Percentiles rank a stretch among this genome's conserved stretches.
Evolutionary conservation across 2,113 vertebrate genomes (phyloP).

Genomic region (Carassius gibelio): DNA sequence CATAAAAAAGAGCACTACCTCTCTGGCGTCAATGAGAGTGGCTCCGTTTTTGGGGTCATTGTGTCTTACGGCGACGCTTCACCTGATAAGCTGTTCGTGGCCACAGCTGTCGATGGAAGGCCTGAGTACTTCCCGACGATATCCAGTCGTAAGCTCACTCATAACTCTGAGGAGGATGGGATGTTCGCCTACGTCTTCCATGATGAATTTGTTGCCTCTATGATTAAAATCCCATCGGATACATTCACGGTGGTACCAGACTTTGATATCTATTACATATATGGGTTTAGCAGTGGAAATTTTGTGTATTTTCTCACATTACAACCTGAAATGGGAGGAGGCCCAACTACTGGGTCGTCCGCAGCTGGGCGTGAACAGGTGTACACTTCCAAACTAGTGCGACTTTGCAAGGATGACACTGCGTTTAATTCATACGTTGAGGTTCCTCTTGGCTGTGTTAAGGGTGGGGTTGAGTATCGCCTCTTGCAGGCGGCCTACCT

Average conservation of each 20-base stretch:
- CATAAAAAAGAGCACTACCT: conserved; percentile 99
- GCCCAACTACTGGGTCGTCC: conserved; percentile 87
- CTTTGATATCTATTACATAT: conserved; percentile 98
- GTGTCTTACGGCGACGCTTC: conserved; percentile 91
- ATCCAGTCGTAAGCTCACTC: conserved; percentile 92
- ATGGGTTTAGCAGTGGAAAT: conserved; percentile 95
- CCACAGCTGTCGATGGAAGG: conserved; percentile 95
- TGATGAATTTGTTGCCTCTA: conserved; percentile 96
- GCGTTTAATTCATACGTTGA: conserved; percentile 98
- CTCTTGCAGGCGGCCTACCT: conserved; percentile 93
- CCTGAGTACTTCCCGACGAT: conserved; percentile 99
- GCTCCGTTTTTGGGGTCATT: conserved; percentile 95
- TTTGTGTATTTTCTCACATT: conserved; percentile 97
- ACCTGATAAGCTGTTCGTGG: conserved; percentile 94
- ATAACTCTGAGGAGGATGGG: conserved; percentile 93
- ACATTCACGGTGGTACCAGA: conserved; percentile 97
- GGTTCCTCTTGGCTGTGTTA: conserved; percentile 94
- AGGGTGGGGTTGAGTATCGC: conserved; percentile 89
- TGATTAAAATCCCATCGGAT: conserved; percentile 98
- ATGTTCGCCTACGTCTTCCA: conserved; percentile 99
- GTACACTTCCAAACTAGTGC: conserved; percentile 95
- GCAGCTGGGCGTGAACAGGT: conserved; percentile 90
- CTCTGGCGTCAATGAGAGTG: conserved; percentile 94
- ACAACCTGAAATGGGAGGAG: conserved; percentile 95
- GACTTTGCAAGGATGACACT: conserved; percentile 94